Base-by-base conservation (phyloP, 1,140 invertebrate genomes). In the Plectrocnemia conspersa region DNA sequence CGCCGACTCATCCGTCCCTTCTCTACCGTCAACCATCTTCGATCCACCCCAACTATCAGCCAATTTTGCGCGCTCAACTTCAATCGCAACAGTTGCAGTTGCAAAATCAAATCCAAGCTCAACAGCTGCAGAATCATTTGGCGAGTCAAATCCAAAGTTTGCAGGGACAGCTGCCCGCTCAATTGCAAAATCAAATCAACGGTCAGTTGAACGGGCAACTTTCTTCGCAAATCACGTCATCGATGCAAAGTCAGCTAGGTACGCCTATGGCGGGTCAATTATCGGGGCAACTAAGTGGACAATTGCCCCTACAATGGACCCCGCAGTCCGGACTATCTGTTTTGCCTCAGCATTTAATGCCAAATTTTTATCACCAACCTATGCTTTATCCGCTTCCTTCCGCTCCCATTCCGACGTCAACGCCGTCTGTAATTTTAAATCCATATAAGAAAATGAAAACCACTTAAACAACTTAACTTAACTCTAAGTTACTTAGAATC, bases 381-480 rank as follows among this genome's bases (percentile, higher is more conserved):
- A 70, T 82, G 47, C 78, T 80, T 58, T 81, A 81, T 64, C 76
- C 76, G 16, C 79, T 77, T 61, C 71, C 76, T 64, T 66, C 72
- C 67, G 63, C 76, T 13, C 67, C 76, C 47, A 70, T 70, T 41
- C 65, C 72, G 2, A 64, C 70, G 0, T 73, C 76, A 1, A 74
- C 76, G n/a, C 72, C 77, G 42, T 71, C 81, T 21, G 82, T 86
- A 42, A 79, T 82, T 13, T 74, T 85, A 66, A 88, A 88, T 64
- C 87, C 87, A 19, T 89, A 87, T 70, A 90, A 90, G 72, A 89
- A 90, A 74, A 85, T 89, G 81, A 89, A 89, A 77, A 90, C 88
- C 57, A 88, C 86, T 64, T 90, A 89, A 82, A 42, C 24, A 16
- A 13, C 18, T 19, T 47, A 47, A 24, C 22, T 25, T 13, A 13